Base-by-base conservation (phyloP, 2,113 vertebrate species). In the Cacatua alba region DNA sequence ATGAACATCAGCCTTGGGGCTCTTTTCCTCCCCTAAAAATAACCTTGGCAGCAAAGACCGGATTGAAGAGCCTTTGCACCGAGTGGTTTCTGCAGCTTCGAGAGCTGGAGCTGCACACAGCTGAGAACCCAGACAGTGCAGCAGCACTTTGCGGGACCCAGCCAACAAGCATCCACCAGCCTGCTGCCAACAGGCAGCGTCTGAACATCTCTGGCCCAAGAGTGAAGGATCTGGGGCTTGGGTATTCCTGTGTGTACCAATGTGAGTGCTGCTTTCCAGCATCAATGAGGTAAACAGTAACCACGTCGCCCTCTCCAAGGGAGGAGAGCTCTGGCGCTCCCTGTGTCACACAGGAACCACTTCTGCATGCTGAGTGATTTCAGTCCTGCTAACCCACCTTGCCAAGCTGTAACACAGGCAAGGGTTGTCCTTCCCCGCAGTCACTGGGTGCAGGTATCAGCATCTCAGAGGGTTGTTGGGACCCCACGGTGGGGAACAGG, bases 201-300 rank as follows among this genome's bases (percentile, higher is more conserved):
- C 46, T 2, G 68, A 71, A 17, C 86, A 53, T n/a, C 78, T 81
- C 48, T 37, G 29, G 35, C 37, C 41, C 52, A 10, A 5, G 35
- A 48, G 18, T 0, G 4, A 41, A 25, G 37, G 26, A 2, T 17
- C 17, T 17, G 7, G 72, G 41, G 2, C 29, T 11, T 2, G 24
- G 48, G 20, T 35, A 1, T 21, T 46, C 81, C 55, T 3, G 1
- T 5, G 2, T 28, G 26, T 5, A 18, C 52, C 60, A 53, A 46
- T 6, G 7, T 4, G 1, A 16, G 33, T 0, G 77, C 51, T 64
- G 24, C 19, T 79, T 60, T 41, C 44, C 62, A 25, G 67, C 16
- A 13, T 0, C 8, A 82, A 15, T 17, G 33, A 13, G 11, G 6
- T 6, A 7, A 62, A n/a, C 49, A 59, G 9, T 10, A 44, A 64